phyloP scores from a whole-genome alignment of 2,888 invertebrate species.

The Heliconius ethilla region DNA sequence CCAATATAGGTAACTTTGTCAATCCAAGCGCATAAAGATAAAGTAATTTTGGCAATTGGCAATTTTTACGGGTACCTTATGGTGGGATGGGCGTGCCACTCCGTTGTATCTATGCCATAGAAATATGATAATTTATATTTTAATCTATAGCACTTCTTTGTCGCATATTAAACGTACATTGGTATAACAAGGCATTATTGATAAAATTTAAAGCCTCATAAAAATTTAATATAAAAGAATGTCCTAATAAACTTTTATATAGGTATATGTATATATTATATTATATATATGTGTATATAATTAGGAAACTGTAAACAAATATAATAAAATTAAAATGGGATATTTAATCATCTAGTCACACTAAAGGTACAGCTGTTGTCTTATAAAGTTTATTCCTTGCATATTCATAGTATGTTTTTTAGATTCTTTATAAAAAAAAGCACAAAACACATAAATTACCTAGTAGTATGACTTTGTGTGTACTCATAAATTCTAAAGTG shows the following conservation, averaged over 20 bases:
- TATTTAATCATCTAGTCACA: not conserved
- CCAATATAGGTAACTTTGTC: not conserved
- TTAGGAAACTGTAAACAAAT: not conserved
- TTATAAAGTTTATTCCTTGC: not conserved
- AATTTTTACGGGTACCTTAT: conserved; percentile 44
- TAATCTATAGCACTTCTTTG: too few species aligned
- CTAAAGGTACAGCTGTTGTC: not conserved
- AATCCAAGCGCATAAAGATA: not conserved
- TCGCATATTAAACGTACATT: not conserved
- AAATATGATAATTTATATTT: conserved; percentile 50
- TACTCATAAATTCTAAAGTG: too few species aligned
- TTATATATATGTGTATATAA: too few species aligned
- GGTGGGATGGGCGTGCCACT: conserved; percentile 60
- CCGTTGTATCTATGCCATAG: conserved; percentile 60
- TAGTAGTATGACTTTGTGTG: too few species aligned
- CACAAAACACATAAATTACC: too few species aligned
- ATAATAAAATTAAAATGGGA: not conserved
- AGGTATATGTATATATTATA: not conserved
- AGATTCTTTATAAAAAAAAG: too few species aligned
- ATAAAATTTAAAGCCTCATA: too few species aligned
- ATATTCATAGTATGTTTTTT: not conserved
- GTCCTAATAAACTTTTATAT: not conserved
- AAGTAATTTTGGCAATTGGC: conserved; percentile 25
- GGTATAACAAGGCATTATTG: not conserved
- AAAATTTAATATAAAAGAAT: not conserved